Base-by-base conservation (phyloP, 1,140 invertebrate species). In the Metopolophium dirhodum region DNA sequence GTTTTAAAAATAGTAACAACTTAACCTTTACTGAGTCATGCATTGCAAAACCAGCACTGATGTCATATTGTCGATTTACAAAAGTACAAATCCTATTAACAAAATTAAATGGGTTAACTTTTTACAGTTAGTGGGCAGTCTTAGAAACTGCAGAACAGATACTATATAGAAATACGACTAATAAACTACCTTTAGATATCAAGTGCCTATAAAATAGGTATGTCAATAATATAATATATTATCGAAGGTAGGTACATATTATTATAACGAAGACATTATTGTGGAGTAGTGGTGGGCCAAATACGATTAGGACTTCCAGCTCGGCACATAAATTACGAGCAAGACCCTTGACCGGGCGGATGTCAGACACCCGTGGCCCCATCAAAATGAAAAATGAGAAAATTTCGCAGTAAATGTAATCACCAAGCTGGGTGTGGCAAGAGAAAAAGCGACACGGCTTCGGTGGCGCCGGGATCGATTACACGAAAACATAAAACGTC, bases 351-450 rank as follows among this genome's bases (percentile, higher is more conserved):
- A 26, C 30, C 47, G 47, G 51, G 47, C 47, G 18, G 37, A 8
- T 30, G 49, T 77, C 61, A 77, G 14, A 77, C 61, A 6, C n/a
- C 61, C n/a, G 14, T 68, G 14, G 61, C 4, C 30, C 61, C 30
- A 1, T n/a, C 22, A n/a, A 2, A 77, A n/a, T 77, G 61, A 77
- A 77, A 77, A 77, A 77, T 77, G 30, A n/a, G 61, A 77, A 35
- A 37, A 57, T 14, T 57, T 37, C 8, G 35, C 35, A n/a, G 26
- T 14, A 90, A 54, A 22, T 54, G 7, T 7, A 91, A 61, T 1
- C 6, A 45, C 14, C 1, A 8, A 87, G 7, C 45, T 49, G 91
- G 91, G 91, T 92, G 91, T 92, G 90, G 90, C 90, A 68, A 41
- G 51, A 30, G 7, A 41, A 26, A 91, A 20, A 11, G 41, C 90